Evolutionary conservation across 92 coral and sea anemone genomes (phyloP).

Genomic region (Phenganax stokvisi): DNA sequence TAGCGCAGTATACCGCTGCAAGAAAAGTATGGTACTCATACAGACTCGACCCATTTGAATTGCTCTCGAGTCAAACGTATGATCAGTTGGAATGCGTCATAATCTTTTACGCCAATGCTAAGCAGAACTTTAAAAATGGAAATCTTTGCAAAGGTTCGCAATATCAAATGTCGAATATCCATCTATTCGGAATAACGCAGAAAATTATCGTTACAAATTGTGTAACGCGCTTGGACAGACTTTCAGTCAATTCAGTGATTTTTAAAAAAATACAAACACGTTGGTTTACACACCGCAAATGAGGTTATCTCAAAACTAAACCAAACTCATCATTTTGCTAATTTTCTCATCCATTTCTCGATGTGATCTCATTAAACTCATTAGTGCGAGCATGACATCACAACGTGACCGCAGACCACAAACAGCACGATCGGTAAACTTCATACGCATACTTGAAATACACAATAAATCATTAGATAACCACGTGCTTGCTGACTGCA

Average conservation of each 20-base stretch:
- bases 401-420: constrained; percentile 2
- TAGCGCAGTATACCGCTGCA: too few species aligned
- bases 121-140: too few species aligned
- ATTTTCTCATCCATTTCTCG: not conserved
- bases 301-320: constrained; percentile 11
- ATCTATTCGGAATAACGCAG: too few species aligned
- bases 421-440: not conserved
- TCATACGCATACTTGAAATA: not conserved
- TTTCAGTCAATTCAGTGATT: not conserved
- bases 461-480: not conserved
- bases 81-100: too few species aligned
- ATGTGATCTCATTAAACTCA: constrained; percentile 7
- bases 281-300: constrained; percentile 9
- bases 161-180: too few species aligned
- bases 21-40: too few species aligned
- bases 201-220: not conserved
- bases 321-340: constrained; percentile 10
- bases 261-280: not conserved
- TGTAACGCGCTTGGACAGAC: not conserved
- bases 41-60: too few species aligned
- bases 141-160: too few species aligned
- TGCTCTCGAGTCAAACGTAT: too few species aligned
- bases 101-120: too few species aligned
- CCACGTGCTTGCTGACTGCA: too few species aligned
- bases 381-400: not conserved